These are phyloP conservation scores for Catharus bicknelli DNA, from an alignment of 2,113 vertebrate species.

Conservation along the genomic window DNA sequence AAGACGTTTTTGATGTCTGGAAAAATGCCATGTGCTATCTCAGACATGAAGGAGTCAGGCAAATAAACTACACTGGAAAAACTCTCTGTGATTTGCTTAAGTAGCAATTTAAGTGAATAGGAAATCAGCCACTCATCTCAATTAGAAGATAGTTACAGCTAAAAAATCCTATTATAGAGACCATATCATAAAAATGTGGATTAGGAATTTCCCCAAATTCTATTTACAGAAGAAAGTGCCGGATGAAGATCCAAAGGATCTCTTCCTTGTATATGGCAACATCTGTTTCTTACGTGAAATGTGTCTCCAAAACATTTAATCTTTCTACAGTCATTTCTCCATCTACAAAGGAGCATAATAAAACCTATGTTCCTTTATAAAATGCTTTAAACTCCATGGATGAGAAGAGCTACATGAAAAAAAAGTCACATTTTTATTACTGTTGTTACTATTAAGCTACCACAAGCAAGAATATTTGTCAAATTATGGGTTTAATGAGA, in stretches of 20 bases:
- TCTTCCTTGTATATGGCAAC: neutral
- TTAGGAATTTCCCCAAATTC: constrained; percentile 25
- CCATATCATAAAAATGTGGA: neutral
- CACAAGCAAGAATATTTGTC: neutral
- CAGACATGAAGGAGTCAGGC: neutral
- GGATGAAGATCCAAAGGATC: neutral
- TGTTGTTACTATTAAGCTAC: neutral
- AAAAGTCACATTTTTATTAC: neutral
- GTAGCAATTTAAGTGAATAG: constrained; percentile 27
- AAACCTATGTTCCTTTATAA: neutral
- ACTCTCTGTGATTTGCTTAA: constrained; percentile 20
- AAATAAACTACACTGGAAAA: constrained; percentile 19
- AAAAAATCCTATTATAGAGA: constrained; percentile 6
- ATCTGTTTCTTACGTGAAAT: neutral
- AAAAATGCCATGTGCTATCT: constrained; percentile 21
- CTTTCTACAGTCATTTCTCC: neutral
- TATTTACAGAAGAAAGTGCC: constrained; percentile 26
- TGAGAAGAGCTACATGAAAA: neutral
- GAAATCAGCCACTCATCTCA: constrained; percentile 20
- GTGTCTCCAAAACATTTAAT: neutral
- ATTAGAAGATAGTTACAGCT: neutral
- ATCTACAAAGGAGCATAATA: neutral
- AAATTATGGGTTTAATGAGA: neutral
- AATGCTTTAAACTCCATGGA: neutral
- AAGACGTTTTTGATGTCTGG: neutral